Conservation (phyloP, 37 sponge, comb jelly and placozoan species). For the Chondrilla cf. caribensis region DNA sequence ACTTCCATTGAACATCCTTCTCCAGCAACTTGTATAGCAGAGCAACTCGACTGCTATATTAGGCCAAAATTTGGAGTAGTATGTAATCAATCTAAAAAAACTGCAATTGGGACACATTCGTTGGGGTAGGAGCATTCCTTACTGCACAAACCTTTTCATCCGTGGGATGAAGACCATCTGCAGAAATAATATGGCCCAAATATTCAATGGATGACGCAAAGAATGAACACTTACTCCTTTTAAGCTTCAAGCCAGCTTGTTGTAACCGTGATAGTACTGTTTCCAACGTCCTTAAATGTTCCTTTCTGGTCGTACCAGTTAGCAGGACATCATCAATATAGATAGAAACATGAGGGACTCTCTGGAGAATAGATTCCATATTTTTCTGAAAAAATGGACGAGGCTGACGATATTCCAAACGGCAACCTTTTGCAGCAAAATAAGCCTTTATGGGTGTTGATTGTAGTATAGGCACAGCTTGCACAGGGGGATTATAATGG, state of each 20-base stretch:
- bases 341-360: slow-evolving; percentile 30
- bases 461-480: neutral
- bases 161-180: neutral
- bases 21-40: neutral
- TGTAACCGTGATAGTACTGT: slow-evolving; percentile 17
- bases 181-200: neutral
- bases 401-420: slow-evolving; percentile 53
- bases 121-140: neutral
- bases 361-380: slow-evolving; percentile 59
- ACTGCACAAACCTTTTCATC: neutral
- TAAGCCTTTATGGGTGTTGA: slow-evolving; percentile 63
- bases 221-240: slow-evolving; percentile 3
- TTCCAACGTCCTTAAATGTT: slow-evolving; percentile 21
- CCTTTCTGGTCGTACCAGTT: neutral
- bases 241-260: neutral
- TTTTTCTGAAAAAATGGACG: slow-evolving; percentile 60
- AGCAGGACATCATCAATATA: slow-evolving; percentile 67
- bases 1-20: neutral
- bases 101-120: neutral
- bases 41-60: neutral
- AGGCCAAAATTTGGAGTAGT: neutral
- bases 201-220: neutral
- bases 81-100: neutral
- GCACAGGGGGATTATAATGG: no score
- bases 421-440: slow-evolving; percentile 62